Base-by-base conservation (phyloP, 2,113 vertebrate species). In the Heterochromis multidens region DNA sequence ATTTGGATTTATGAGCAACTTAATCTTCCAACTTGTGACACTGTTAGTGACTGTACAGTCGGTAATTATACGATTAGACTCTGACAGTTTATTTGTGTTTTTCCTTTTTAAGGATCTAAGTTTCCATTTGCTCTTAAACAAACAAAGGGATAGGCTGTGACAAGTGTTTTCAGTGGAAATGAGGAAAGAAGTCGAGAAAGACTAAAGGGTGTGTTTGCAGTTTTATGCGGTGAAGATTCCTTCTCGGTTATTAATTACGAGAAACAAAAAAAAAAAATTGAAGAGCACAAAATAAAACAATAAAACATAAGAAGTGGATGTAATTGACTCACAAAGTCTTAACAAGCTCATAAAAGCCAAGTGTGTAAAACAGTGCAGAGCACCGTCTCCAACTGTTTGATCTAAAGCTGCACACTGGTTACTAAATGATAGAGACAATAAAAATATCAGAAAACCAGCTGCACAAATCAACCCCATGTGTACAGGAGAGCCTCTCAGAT, bases 141-240 rank as follows among this genome's bases (percentile, higher is more conserved):
- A 93, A 91, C 81, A 88, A 40, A 62, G 46, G 58, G 63, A 84
- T 52, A 40, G 79, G 84, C 37, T 46, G 82, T 31, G 63, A 82
- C 85, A 88, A 79, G 85, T 31, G 43, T 81, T 84, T 52, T 83
- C 58, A 84, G 43, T 43, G 25, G 25, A 58, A 79, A 87, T 72
- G 25, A 82, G 57, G 37, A 81, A 49, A 58, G 35, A 25, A 9
- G 31, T 60, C 4, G 19, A 12, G 7, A 60, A 37, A 74, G 33
- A 79, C 46, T 6, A 29, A 10, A n/a, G 25, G 65, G 62, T 31
- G 70, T 54, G 65, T 79, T 77, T 76, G 16, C 23, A 33, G 17
- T 54, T 29, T 7, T 74, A 16, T 25, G 10, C 5, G 11, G 3
- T 7, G 16, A 37, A 77, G 40, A 76, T 3, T 5, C 16, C 31